Conservation (phyloP, 2,113 vertebrate genomes). For the Plotosus lineatus region DNA sequence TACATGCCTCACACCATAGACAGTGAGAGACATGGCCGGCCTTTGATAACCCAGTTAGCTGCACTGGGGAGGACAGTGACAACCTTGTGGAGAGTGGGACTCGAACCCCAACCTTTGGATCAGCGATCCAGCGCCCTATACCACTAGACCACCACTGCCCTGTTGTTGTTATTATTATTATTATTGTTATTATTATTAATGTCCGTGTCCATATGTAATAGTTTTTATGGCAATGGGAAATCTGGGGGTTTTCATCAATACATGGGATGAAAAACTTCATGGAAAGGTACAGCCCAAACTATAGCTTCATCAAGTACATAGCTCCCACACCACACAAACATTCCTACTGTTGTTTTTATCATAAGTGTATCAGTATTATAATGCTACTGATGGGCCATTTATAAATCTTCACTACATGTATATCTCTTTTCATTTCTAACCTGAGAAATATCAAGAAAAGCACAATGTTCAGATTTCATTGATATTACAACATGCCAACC, state of each 20-base stretch:
- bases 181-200: no score
- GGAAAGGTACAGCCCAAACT: background rate
- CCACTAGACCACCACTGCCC: no score
- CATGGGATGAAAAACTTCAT: background rate
- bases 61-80: no score
- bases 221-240: background rate
- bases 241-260: background rate
- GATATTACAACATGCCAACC: background rate
- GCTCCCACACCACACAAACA: background rate
- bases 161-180: no score
- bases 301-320: background rate
- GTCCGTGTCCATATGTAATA: background rate
- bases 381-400: background rate
- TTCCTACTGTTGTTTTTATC: background rate
- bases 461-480: background rate
- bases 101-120: no score
- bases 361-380: background rate
- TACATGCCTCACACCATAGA: no score
- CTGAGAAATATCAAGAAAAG: background rate
- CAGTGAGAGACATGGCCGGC: no score
- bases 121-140: no score
- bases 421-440: background rate
- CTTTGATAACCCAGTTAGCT: no score
- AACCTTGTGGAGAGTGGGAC: no score
- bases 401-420: background rate